Evolutionary conservation across 2,113 vertebrate species (phyloP).

Genomic region (Gila orcuttii): DNA sequence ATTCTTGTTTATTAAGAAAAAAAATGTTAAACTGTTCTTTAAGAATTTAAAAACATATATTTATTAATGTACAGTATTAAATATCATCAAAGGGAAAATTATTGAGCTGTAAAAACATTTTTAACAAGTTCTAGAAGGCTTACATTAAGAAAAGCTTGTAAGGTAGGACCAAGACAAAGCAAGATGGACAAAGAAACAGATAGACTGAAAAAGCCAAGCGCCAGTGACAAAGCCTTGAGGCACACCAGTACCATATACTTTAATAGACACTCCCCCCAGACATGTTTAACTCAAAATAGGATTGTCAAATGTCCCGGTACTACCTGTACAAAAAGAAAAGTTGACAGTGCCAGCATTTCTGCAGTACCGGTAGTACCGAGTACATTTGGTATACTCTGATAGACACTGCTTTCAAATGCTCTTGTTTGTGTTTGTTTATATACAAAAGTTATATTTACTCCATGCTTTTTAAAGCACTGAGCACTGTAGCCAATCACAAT

Average conservation of each 20-base stretch:
- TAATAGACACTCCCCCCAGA: not conserved
- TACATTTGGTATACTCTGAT: too few relatives aligned
- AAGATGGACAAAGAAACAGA: not conserved
- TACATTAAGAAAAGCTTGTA: not conserved
- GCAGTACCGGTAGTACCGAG: too few relatives aligned
- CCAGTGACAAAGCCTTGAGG: not conserved
- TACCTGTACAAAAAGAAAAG: too few relatives aligned
- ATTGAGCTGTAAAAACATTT: too few relatives aligned
- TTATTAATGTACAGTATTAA: not conserved
- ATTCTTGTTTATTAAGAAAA: not conserved
- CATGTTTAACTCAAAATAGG: constrained; percentile 2
- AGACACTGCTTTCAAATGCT: too few relatives aligned
- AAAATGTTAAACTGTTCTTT: too few relatives aligned
- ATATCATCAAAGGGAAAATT: not conserved
- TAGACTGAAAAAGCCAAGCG: not conserved
- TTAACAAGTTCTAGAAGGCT: not conserved
- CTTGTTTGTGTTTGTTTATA: too few relatives aligned
- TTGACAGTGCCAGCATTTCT: too few relatives aligned
- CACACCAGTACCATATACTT: not conserved
- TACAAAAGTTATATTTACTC: too few relatives aligned
- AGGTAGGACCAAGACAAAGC: not conserved
- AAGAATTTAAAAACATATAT: not conserved
- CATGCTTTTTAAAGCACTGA: too few relatives aligned
- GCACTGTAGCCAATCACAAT: too few relatives aligned
- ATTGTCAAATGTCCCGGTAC: too few relatives aligned